These are phyloP conservation scores for Ciconia stormi DNA, from an alignment of 2,113 vertebrate genomes.

Conservation along the genomic window DNA sequence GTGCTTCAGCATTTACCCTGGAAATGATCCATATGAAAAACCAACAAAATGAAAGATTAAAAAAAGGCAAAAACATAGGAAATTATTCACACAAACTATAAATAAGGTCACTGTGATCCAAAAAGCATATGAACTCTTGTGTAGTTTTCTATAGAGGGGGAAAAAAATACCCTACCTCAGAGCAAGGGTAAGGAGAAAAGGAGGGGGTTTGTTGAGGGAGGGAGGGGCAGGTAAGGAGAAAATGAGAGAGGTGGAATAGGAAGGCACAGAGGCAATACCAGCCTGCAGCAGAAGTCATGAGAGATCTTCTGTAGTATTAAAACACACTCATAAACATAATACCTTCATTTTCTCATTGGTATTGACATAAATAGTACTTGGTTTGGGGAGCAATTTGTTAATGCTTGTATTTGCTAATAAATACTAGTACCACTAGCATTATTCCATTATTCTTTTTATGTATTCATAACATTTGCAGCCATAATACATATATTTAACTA, in stretches of 20 bases:
- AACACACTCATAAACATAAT: not conserved
- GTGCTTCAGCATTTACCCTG: not conserved
- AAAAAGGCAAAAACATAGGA: not conserved
- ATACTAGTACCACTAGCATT: not conserved
- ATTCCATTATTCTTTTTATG: not conserved
- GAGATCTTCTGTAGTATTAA: not conserved
- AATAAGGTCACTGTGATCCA: not conserved
- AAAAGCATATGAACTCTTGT: not conserved
- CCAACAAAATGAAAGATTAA: not conserved
- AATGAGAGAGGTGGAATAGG: not conserved
- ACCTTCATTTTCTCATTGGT: not conserved
- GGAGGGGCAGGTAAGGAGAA: not conserved
- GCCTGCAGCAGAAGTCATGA: not conserved
- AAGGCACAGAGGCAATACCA: not conserved
- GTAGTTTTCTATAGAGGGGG: not conserved
- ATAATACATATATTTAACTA: constrained; percentile 7
- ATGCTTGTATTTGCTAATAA: not conserved
- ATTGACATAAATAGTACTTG: not conserved
- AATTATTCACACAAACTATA: not conserved
- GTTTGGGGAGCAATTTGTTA: not conserved
- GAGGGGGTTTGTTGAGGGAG: not conserved
- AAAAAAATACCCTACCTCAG: not conserved
- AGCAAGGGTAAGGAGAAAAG: not conserved
- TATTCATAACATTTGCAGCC: not conserved
- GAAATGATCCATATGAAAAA: not conserved